phyloP scores from a whole-genome alignment of 2,113 vertebrate genomes.

The Burhinus bistriatus region DNA sequence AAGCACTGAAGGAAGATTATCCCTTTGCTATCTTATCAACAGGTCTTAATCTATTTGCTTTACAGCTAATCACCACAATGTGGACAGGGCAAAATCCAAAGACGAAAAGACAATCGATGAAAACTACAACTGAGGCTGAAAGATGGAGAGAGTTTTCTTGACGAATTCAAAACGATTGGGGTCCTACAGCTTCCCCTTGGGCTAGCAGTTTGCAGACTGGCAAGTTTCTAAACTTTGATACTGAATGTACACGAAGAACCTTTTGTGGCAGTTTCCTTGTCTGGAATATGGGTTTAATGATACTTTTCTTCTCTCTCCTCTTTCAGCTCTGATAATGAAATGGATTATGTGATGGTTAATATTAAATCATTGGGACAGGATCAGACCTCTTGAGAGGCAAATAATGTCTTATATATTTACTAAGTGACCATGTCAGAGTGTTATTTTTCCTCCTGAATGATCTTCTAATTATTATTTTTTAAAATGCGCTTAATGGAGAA shows the following conservation, averaged over 20 bases:
- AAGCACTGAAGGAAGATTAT: background rate
- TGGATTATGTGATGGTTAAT: background rate
- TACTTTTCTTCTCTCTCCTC: background rate
- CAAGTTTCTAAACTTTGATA: background rate
- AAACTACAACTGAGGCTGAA: background rate
- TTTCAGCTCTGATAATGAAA: background rate
- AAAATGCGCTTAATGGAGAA: background rate
- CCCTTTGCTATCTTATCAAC: background rate
- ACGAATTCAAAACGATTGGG: background rate
- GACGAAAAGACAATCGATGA: background rate
- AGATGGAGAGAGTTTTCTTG: background rate
- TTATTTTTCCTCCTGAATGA: background rate
- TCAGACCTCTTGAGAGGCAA: background rate
- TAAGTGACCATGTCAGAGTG: background rate
- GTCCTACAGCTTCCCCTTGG: background rate
- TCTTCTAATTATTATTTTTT: constrained; percentile 22
- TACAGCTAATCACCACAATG: background rate
- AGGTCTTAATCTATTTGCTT: background rate
- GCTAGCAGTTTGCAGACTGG: background rate
- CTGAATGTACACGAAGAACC: background rate
- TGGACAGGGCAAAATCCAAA: background rate
- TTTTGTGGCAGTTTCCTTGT: background rate
- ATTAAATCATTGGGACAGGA: background rate
- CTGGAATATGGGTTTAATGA: background rate
- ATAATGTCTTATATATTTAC: background rate